Conservation (phyloP, 2,797 vertebrate species). For the Aselliscus stoliczkanus region DNA sequence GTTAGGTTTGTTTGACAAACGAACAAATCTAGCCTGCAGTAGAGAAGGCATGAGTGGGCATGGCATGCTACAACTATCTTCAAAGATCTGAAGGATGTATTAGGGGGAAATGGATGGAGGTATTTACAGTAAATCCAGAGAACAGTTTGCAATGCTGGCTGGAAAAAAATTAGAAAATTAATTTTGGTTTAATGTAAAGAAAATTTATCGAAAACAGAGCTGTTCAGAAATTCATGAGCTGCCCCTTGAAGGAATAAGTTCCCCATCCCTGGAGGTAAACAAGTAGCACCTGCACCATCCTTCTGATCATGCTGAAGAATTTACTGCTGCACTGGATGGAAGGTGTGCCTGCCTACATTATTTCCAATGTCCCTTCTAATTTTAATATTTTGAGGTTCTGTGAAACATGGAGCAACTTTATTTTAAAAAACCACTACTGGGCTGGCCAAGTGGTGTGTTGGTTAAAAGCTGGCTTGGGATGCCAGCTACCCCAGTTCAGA, state of each 20-base stretch:
- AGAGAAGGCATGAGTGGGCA: neutral
- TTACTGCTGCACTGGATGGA: fast-evolving
- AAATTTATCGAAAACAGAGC: neutral
- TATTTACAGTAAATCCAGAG: neutral
- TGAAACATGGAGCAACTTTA: neutral
- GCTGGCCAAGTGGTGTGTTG: too few species aligned
- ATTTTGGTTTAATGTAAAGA: neutral
- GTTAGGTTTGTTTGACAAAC: conserved; percentile 58
- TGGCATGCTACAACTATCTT: neutral
- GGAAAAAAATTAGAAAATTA: neutral
- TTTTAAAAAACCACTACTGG: neutral
- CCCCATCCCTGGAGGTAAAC: neutral
- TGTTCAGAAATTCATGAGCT: neutral
- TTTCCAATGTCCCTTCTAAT: neutral
- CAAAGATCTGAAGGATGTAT: neutral
- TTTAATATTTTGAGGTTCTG: neutral
- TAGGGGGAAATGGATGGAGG: neutral
- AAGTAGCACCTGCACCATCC: neutral
- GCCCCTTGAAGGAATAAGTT: neutral
- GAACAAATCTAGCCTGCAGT: neutral
- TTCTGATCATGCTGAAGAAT: neutral
- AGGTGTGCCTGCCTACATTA: fast-evolving
- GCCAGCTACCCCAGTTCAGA: too few species aligned
- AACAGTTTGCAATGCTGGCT: neutral
- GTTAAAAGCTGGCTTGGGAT: too few species aligned